Base-by-base conservation (phyloP, 2,888 invertebrate genomes). In the Anoplius nigerrimus region DNA sequence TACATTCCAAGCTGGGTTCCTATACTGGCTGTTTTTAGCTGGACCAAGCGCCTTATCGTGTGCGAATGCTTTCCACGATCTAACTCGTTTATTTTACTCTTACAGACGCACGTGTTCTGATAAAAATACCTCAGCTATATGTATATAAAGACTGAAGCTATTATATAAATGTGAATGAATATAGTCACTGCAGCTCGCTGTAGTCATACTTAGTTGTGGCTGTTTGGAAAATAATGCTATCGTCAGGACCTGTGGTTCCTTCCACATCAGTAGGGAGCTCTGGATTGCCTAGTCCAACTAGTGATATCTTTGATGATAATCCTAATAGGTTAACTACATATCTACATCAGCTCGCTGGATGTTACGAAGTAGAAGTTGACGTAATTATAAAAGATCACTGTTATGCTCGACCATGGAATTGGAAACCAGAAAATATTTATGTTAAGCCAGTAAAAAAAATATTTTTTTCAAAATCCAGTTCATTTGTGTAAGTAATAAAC, bases 401-500 rank as follows among this genome's bases (percentile, higher is more conserved):
- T 81, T 95, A 95, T 82, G 91, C 94, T 8, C 91, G 93, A 76
- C 93, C 94, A 58, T 92, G 92, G 90, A 93, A 92, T 82, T 92
- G 93, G 90, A 91, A 91, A 72, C 92, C 93, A 13, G 93, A 93
- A 81, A 91, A 92, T 57, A 90, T 90, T 79, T 92, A 92, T 84
- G 90, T 92, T 2, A 90, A 91, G 67, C 93, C 93, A 0, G 87
- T 90, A 0, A 91, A 91, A 78, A 91, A 89, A 6, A 82, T 92
- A 48, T 91, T 92, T 82, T 89, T 91, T 64, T 59, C 83, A n/a
- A 83, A 82, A 65, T 63, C 61, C 18, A 69, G 15, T 56, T 21
- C 27, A 45, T 5, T 43, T n/a, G 43, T 15, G 79, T 79, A 70
- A 74, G 71, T 20, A 16, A 18, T 59, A n/a, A 20, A 58, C 48